Evolutionary conservation across 1,140 invertebrate species (phyloP), one percentile per base, ranked within the genome.

Genomic region (Lepidotrigona ventralis): DNA sequence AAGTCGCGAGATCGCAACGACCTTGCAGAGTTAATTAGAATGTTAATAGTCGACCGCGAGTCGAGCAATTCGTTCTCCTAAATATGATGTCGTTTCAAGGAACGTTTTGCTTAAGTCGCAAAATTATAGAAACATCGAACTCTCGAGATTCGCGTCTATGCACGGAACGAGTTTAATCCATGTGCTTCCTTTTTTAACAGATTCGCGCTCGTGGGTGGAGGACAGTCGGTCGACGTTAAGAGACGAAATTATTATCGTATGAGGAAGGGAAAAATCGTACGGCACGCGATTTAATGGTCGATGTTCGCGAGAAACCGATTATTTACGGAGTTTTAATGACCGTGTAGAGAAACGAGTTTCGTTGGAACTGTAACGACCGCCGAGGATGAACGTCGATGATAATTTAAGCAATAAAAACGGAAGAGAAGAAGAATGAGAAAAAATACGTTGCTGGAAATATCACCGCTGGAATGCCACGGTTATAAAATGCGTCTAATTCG

Each of bases 1-100:
- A 91, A 88, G 86, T 87, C 76, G 79, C 85, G 69, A 86, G 89
- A 88, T 90, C 81, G 83, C 85, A 83, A 66, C 81, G 75, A 19
- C 51, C 1, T 39, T n/a, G n/a, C 39, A 60, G 39, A 58, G 51
- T 79, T 92, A 93, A 93, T 91, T 92, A 90, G n/a, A 53, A 29
- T 11, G 72, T 29, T 11, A n/a, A 78, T 69, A 3, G 2, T 33
- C 33, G 33, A 33, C 29, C 63, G 53, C n/a, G 71, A 79, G 64
- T 53, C 77, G 73, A 51, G 75, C 19, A 21, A n/a, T 58, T 33
- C 33, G 21, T 39, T 79, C 29, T 33, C 64, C 74, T n/a, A 21
- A 39, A 58, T 66, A 56, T 71, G 66, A 85, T 74, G 80, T 81
- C 39, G 84, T 85, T 72, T 2, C 68, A 19, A 17, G 78, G 19